These are phyloP conservation scores for Narcine bancroftii DNA, from an alignment of 2,113 vertebrate species.

Conservation along the genomic window DNA sequence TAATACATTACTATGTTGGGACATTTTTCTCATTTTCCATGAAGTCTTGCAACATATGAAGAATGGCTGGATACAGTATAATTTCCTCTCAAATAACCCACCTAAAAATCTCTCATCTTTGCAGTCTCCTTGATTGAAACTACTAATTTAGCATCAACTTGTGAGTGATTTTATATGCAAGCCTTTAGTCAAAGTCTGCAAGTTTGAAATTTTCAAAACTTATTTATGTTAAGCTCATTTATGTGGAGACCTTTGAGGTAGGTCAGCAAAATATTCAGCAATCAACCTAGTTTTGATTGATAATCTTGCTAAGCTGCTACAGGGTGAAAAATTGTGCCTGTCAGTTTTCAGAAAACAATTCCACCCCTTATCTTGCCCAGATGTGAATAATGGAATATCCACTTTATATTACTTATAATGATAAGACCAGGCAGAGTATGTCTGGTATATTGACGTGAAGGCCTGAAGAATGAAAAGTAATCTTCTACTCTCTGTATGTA, in stretches of 20 bases:
- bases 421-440: background rate
- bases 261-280: background rate
- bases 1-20: background rate
- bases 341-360: background rate
- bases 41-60: background rate
- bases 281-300: background rate
- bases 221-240: background rate
- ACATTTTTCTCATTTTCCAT: background rate
- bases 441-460: background rate
- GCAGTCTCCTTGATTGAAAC: background rate
- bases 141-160: background rate
- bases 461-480: background rate
- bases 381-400: background rate
- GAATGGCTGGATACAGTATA: background rate
- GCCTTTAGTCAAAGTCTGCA: background rate
- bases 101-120: background rate
- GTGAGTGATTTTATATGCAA: background rate
- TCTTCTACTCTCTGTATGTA: background rate
- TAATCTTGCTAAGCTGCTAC: background rate
- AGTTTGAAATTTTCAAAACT: background rate
- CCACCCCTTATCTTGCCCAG: background rate
- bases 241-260: background rate
- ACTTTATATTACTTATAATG: background rate
- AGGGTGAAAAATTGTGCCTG: background rate
- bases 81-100: background rate